Evolutionary conservation across 1,140 invertebrate genomes (phyloP).

Genomic region (Phortica variegata): DNA sequence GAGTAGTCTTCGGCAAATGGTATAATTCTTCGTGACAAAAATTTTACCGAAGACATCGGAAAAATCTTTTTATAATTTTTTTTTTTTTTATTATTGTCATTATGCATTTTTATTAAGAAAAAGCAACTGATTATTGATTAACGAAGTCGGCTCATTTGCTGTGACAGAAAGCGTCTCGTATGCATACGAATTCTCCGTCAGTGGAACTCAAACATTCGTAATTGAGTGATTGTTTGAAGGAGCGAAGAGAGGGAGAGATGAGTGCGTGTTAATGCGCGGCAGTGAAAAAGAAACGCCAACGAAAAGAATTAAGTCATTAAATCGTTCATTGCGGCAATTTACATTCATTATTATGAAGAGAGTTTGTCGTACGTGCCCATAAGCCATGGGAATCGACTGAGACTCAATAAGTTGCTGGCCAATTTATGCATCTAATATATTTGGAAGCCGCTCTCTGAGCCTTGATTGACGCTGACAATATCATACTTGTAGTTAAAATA

Average conservation of each 20-base stretch:
- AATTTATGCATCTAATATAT: no score
- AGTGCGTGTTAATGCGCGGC: constrained; percentile 11
- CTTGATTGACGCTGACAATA: constrained; percentile 12
- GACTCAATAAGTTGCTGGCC: no score
- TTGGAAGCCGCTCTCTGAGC: no score
- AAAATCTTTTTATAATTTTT: constrained; percentile 14
- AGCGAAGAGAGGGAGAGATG: constrained; percentile 8
- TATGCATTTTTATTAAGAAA: no score
- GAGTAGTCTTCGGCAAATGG: constrained; percentile 24
- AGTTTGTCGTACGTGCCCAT: constrained; percentile 42
- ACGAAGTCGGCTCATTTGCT: constrained; percentile 37
- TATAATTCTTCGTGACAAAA: constrained; percentile 19
- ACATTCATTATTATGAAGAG: constrained; percentile 52
- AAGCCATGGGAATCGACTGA: constrained; percentile 39
- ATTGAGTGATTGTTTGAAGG: background rate
- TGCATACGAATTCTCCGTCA: no score
- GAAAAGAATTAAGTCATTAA: constrained; percentile 49
- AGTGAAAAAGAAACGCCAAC: constrained; percentile 17
- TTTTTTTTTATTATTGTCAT: constrained; percentile 23
- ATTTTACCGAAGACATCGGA: no score
- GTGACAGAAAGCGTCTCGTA: constrained; percentile 1
- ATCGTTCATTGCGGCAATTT: constrained; percentile 51
- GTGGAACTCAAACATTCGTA: no score
- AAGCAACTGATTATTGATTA: no score
- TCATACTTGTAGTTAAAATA: constrained; percentile 37